These are phyloP conservation scores for Baccha elongata DNA, from an alignment of 2,888 invertebrate genomes.

Conservation along the genomic window DNA sequence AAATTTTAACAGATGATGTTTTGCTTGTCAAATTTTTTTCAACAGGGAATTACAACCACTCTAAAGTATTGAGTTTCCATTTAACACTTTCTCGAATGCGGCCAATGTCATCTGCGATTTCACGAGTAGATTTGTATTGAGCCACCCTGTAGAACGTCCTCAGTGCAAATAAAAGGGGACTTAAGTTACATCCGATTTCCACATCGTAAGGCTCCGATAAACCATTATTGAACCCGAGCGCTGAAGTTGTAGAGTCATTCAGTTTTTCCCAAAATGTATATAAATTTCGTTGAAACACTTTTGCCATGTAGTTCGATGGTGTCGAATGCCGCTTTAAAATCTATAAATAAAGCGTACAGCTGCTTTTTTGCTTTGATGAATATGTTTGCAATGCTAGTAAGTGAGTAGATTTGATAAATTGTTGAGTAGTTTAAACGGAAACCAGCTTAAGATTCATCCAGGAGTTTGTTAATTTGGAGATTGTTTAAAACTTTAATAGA, in stretches of 20 bases:
- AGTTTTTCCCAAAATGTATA: neutral
- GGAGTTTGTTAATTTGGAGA: too few species aligned
- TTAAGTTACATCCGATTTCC: too few species aligned
- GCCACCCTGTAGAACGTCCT: neutral
- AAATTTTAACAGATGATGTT: too few species aligned
- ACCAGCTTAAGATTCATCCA: too few species aligned
- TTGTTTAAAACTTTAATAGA: too few species aligned
- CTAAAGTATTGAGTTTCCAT: too few species aligned
- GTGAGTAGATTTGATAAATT: neutral
- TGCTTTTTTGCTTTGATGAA: neutral
- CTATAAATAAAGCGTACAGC: neutral
- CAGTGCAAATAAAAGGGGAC: neutral
- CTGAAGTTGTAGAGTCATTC: neutral
- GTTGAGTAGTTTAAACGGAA: too few species aligned
- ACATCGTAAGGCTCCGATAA: neutral
- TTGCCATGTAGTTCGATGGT: neutral
- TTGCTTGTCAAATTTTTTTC: too few species aligned
- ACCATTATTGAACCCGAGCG: neutral
- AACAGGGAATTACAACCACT: too few species aligned
- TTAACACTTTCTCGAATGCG: too few species aligned
- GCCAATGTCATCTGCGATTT: neutral
- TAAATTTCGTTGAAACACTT: conserved; percentile 2
- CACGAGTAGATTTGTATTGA: neutral
- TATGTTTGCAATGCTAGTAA: neutral
- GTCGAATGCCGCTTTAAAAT: neutral